Conservation (phyloP, 2,888 invertebrate species). For the Rhynchonema sp. region DNA sequence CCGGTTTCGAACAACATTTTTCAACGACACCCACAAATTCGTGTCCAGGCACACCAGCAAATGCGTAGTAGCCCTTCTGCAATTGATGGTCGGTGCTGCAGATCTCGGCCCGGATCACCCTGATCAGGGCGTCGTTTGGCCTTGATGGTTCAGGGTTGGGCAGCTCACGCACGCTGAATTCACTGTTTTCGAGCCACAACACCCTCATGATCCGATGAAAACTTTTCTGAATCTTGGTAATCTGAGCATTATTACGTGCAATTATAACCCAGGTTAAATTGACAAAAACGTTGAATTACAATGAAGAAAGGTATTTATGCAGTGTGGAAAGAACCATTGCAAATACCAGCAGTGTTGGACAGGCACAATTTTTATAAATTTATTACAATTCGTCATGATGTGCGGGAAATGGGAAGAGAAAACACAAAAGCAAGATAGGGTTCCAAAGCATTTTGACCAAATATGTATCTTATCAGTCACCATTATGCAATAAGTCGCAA, state of each 20-base stretch:
- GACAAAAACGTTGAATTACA: not conserved
- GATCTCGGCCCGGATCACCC: not conserved
- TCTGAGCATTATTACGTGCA: not conserved
- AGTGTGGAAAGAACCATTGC: not conserved
- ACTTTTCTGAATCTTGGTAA: too few species aligned
- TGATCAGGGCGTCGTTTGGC: not conserved
- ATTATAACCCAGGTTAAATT: not conserved
- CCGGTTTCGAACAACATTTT: not conserved
- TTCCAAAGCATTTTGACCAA: too few species aligned
- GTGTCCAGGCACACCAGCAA: not conserved
- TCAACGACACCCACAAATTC: not conserved
- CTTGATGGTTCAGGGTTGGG: not conserved
- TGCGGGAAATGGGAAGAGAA: not conserved
- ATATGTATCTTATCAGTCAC: too few species aligned
- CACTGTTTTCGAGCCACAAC: not conserved
- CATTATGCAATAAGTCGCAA: too few species aligned
- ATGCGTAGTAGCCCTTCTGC: not conserved
- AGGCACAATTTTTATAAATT: not conserved
- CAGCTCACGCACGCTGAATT: not conserved
- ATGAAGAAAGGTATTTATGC: not conserved
- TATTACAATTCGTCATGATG: not conserved
- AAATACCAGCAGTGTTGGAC: too few species aligned
- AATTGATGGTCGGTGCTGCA: not conserved
- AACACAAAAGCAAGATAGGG: too few species aligned
- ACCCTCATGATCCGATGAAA: too few species aligned